Evolutionary conservation across 1,140 invertebrate species (phyloP), one percentile per base, ranked within the genome.

Genomic region (Gryllus bimaculatus): DNA sequence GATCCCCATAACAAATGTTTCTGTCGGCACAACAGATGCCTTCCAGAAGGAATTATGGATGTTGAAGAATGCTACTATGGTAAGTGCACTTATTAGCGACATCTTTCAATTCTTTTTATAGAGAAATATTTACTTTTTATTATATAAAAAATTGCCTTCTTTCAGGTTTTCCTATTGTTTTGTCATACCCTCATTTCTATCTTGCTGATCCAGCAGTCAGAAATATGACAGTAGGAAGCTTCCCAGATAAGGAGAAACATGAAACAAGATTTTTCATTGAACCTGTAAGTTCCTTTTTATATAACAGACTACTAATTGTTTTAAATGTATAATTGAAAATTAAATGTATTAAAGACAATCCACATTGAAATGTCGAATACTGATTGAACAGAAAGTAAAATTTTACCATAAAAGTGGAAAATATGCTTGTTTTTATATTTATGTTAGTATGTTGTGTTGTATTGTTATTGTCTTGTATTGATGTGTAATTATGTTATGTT

Each of bases 131-230:
- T 10, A 8, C 73, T 2, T 54, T 47, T 10, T 10, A 26, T 15
- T 8, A n/a, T 21, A 49, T 54, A 1, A 47, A 26, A 76, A 26
- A 4, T 48, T 73, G 8, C 47, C 48, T 20, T 49, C 49, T 48
- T 47, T 48, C 84, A 89, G 89, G 93, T 7, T 95, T 95, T 83
- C 94, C 94, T 0, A 94, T 96, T 73, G 92, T 93, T 0, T 84
- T 96, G 0, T 95, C 95, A n/a, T 94, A 93, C 83, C 95, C 95
- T 6, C 96, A 98, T 85, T 97, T 96, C 85, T 92, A 92, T 83
- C 88, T 93, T 79, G 89, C 91, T 6, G 93, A 94, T 82, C 88
- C 90, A 7, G 84, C 86, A 0, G 86, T 96, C 8, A 83, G 90
- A 73, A 86, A 91, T 73, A 89, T 90, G 66, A 88, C 96, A 0